Evolutionary conservation across 2,888 invertebrate genomes (phyloP).

Genomic region (Thera obeliscata): DNA sequence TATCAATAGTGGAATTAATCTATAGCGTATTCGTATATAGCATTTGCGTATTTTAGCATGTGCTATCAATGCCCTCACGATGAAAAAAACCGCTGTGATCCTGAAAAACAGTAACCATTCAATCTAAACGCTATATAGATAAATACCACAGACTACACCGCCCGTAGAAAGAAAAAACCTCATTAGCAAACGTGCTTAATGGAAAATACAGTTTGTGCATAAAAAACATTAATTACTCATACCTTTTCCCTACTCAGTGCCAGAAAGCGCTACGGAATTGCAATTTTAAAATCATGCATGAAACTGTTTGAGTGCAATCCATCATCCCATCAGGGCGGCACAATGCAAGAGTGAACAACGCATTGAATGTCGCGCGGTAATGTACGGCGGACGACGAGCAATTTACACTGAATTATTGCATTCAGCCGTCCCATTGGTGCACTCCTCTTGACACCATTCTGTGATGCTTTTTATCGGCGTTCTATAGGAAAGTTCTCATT

Average conservation of each 20-base stretch:
- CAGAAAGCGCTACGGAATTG: slow-evolving; percentile 17
- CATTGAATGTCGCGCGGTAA: slow-evolving; percentile 52
- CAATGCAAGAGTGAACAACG: slow-evolving; percentile 44
- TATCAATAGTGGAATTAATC: too few species aligned
- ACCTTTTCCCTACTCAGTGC: slow-evolving; percentile 12
- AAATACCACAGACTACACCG: neutral
- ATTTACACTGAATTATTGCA: slow-evolving; percentile 66
- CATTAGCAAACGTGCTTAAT: slow-evolving; percentile 8
- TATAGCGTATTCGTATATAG: too few species aligned
- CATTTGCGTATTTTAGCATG: too few species aligned
- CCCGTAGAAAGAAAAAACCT: slow-evolving; percentile 14
- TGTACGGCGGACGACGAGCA: slow-evolving; percentile 56
- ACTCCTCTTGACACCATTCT: slow-evolving; percentile 48
- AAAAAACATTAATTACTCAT: slow-evolving; percentile 26
- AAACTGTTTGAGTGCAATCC: slow-evolving; percentile 33
- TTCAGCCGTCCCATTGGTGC: slow-evolving; percentile 50
- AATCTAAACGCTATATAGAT: neutral
- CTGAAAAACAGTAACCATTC: neutral
- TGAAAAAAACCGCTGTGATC: neutral
- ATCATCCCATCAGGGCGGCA: slow-evolving; percentile 38
- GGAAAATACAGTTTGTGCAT: slow-evolving; percentile 9
- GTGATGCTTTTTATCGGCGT: slow-evolving; percentile 41
- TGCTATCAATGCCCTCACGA: neutral
- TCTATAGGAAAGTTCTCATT: slow-evolving; percentile 26
- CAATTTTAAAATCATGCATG: slow-evolving; percentile 30